A percentile compares a stretch with the other conserved stretches of the same genome.
Evolutionary conservation across 2,797 vertebrate species (phyloP).

Genomic region (Rhinichthys osculus): DNA sequence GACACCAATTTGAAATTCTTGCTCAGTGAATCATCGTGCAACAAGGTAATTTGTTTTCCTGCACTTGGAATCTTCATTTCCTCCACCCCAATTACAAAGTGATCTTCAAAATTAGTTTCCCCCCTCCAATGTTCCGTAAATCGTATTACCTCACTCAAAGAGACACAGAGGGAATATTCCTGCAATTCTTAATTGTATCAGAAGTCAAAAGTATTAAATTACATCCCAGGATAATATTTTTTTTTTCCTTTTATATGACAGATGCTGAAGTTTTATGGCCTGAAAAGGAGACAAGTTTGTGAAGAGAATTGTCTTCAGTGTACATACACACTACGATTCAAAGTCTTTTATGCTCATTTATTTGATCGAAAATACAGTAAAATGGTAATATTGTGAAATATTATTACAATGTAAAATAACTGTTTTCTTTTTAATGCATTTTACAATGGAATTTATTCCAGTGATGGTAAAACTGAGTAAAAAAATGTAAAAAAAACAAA

Average conservation of each 20-base stretch:
- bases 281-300: slow-evolving; percentile 14
- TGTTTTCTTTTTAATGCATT: background rate
- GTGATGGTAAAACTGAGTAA: too few relatives aligned
- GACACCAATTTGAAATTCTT: slow-evolving; percentile 48
- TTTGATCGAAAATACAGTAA: background rate
- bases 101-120: slow-evolving; percentile 56
- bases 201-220: slow-evolving; percentile 62
- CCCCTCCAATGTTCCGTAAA: slow-evolving; percentile 56
- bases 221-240: slow-evolving; percentile 1
- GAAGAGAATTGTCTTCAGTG: background rate
- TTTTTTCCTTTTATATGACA: slow-evolving; percentile 35
- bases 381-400: background rate
- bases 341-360: background rate
- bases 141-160: slow-evolving; percentile 61
- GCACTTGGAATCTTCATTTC: slow-evolving; percentile 51
- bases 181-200: slow-evolving; percentile 63
- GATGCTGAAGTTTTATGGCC: slow-evolving; percentile 13
- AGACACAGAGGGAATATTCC: slow-evolving; percentile 47
- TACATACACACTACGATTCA: too few relatives aligned
- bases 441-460: background rate
- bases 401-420: background rate
- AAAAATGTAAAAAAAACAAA: too few relatives aligned
- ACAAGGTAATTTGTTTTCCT: slow-evolving; percentile 62
- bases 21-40: slow-evolving; percentile 55
- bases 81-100: slow-evolving; percentile 49